Percentiles rank a stretch among this genome's conserved stretches.
These are phyloP conservation scores for Melozone crissalis DNA, from an alignment of 2,113 vertebrate genomes.

Conservation along the genomic window DNA sequence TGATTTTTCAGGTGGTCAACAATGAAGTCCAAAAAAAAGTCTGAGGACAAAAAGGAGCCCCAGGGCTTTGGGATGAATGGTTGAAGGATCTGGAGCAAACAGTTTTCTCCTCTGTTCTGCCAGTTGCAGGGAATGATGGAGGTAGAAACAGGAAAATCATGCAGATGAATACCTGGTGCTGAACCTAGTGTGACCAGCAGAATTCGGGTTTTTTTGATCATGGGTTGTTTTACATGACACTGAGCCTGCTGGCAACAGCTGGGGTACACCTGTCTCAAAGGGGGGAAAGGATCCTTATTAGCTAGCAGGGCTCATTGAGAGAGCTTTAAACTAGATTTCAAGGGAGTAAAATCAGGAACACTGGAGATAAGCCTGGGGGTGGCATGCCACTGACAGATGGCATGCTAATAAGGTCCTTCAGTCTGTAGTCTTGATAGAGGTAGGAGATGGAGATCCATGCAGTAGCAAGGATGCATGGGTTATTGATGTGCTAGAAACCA, in stretches of 20 bases:
- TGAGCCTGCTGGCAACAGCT: not conserved
- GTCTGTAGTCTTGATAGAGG: not conserved
- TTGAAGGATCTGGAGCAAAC: not conserved
- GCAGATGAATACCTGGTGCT: not conserved
- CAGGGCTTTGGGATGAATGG: not conserved
- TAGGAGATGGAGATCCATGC: not conserved
- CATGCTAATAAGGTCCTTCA: not conserved
- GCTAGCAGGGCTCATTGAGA: not conserved
- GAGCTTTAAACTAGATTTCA: not conserved
- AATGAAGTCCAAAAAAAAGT: not conserved
- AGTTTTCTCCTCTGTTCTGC: not conserved
- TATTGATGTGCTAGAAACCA: not conserved
- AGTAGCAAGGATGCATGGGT: not conserved
- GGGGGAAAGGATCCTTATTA: not conserved
- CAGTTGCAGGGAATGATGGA: not conserved
- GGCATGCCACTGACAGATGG: not conserved
- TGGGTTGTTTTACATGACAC: not conserved
- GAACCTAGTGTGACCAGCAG: not conserved
- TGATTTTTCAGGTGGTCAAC: not conserved
- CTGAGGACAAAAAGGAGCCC: not conserved
- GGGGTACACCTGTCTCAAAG: not conserved
- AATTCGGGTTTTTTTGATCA: not conserved
- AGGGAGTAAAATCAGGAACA: not conserved
- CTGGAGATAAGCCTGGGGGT: not conserved
- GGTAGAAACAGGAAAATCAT: not conserved